These are phyloP conservation scores for Chloromyia formosa DNA, from an alignment of 2,888 invertebrate genomes.

Conservation along the genomic window DNA sequence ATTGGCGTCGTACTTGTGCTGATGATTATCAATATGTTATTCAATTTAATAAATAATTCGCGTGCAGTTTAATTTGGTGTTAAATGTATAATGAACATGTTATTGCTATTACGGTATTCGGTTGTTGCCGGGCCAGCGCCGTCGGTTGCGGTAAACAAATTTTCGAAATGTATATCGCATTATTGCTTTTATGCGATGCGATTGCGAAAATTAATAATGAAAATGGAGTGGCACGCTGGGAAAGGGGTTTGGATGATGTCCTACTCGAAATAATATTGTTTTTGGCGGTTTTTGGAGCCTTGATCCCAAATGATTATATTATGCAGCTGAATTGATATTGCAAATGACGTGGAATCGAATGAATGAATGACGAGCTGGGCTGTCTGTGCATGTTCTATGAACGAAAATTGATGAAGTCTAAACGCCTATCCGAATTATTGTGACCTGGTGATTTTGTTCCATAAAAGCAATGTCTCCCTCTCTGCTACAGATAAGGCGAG, in stretches of 20 bases:
- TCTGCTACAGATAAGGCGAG: not conserved
- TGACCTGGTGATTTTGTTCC: too few species aligned
- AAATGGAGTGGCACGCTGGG: not conserved
- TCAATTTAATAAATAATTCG: constrained; percentile 41
- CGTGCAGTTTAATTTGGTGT: constrained; percentile 42
- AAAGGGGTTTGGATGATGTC: not conserved
- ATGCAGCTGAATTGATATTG: constrained; percentile 22
- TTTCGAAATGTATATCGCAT: constrained; percentile 24
- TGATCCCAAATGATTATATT: constrained; percentile 4
- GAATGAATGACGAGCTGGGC: not conserved
- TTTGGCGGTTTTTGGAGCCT: constrained; percentile 11
- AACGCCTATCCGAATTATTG: too few species aligned
- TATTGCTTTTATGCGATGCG: constrained; percentile 27
- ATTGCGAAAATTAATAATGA: constrained; percentile 14
- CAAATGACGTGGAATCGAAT: not conserved
- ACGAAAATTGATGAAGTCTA: too few species aligned
- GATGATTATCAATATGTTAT: constrained; percentile 38
- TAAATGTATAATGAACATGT: constrained; percentile 42
- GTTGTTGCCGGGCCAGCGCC: too few species aligned
- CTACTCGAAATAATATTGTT: constrained; percentile 23
- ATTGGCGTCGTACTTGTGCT: too few species aligned
- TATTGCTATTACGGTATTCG: constrained; percentile 23
- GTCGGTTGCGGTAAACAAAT: constrained; percentile 27
- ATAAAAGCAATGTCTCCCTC: too few species aligned
- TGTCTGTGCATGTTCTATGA: too few species aligned